Evolutionary conservation across 92 coral and sea anemone genomes (phyloP), one percentile per base, ranked within the genome.

Genomic region (Pocillopora grandis): DNA sequence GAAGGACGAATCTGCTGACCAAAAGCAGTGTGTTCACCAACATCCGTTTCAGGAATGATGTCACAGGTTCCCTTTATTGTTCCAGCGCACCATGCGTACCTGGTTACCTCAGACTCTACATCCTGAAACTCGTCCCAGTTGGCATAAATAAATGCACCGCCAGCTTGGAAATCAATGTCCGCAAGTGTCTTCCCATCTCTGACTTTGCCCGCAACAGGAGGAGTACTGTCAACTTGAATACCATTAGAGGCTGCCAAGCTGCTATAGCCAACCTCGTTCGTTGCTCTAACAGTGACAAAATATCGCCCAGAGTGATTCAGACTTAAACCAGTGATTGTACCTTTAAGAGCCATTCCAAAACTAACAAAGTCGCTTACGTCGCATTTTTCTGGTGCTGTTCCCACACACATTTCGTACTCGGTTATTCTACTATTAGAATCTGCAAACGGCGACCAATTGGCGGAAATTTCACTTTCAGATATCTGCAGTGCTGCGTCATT

Each of bases 121-220:
- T 96, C 99, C 18, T 58, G 76, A 78, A 94, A 96, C 79, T 85
- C 91, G 58, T 96, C 97, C 99, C 99, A 96, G 88, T 92, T 94
- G 15, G 95, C 94, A 27, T 88, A 90, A 16, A 96, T 85, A 64
- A 78, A 92, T 18, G 96, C 88, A 67, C 86, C 98, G 36, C 87
- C 85, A 37, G 81, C 86, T 71, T 95, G 98, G 58, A 82, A 80
- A 88, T 96, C 92, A 1, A 90, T 64, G 80, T 96, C 99, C 12
- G 60, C 76, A 13, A 74, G 77, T 55, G 76, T 84, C 19, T 77
- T 84, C 27, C 99, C 99, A 64, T 96, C 99, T 58, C 94, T 87
- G 18, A 93, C 87, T 21, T 73, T 13, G 12, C 91, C 92, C 0
- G 95, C 95, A 21, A 82, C 89, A 31, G 99, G 99, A 15, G 95